phyloP scores from a whole-genome alignment of 2,888 invertebrate species.

The Spatulosminthurus flaviceps region DNA sequence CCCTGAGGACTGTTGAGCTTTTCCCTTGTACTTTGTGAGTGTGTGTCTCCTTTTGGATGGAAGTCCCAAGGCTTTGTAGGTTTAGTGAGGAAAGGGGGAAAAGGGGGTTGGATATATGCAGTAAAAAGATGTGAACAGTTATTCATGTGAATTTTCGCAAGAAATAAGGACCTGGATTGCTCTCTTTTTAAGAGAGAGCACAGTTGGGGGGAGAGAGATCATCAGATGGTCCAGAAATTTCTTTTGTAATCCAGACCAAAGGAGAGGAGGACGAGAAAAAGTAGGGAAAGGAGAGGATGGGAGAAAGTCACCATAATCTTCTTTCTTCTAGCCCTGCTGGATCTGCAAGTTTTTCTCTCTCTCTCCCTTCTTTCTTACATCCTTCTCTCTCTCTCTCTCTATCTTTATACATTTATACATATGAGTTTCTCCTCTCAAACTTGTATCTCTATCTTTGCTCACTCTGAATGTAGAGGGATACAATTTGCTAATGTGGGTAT shows the following conservation, averaged over 20 bases:
- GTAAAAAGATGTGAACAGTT: constrained; percentile 24
- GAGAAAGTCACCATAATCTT: background rate
- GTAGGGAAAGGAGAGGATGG: background rate
- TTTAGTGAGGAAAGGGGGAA: background rate
- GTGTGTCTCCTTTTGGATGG: background rate
- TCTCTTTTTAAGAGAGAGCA: too few species aligned
- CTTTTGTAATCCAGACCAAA: background rate
- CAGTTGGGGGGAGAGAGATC: too few species aligned
- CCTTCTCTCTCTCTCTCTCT: too few species aligned
- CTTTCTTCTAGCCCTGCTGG: too few species aligned
- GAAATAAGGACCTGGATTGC: too few species aligned
- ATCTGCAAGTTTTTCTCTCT: too few species aligned
- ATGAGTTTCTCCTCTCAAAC: too few species aligned
- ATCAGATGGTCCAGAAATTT: too few species aligned
- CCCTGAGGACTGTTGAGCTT: background rate
- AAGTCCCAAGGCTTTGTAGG: too few species aligned
- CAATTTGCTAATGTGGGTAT: background rate
- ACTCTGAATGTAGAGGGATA: too few species aligned
- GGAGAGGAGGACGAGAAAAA: background rate
- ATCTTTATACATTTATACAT: too few species aligned
- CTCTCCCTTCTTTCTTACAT: too few species aligned
- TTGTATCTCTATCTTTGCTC: background rate
- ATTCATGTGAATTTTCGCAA: constrained; percentile 15
- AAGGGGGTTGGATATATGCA: background rate
- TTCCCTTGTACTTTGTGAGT: background rate